Evolutionary conservation across 2,888 invertebrate genomes (phyloP).

Genomic region (Lomographa bimaculata): DNA sequence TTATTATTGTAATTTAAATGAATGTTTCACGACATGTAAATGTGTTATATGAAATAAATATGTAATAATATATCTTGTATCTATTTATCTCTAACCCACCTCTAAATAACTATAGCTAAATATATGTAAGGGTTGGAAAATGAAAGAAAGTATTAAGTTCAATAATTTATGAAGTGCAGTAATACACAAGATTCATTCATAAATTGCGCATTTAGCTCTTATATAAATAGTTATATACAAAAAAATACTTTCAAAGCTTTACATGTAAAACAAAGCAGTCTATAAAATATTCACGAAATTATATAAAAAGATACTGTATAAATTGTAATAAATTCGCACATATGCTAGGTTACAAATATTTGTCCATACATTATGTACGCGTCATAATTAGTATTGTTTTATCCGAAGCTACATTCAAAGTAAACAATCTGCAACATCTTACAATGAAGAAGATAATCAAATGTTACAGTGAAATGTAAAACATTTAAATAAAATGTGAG

Average conservation of each 20-base stretch:
- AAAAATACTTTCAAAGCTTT: conserved; percentile 69
- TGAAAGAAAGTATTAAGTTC: conserved; percentile 53
- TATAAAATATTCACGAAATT: conserved; percentile 55
- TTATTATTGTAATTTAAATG: conserved; percentile 31
- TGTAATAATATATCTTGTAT: conserved; percentile 38
- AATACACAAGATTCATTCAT: conserved; percentile 73
- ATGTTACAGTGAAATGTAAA: no score
- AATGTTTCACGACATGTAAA: conserved; percentile 56
- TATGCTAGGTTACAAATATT: conserved; percentile 1
- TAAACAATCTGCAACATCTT: not conserved
- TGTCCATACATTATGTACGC: conserved; percentile 1
- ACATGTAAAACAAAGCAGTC: conserved; percentile 76
- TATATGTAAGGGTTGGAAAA: conserved; percentile 31
- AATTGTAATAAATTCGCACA: conserved; percentile 37
- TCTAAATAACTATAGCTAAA: no score
- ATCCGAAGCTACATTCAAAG: not conserved
- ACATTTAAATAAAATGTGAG: no score
- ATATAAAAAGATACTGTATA: conserved; percentile 37
- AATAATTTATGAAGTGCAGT: conserved; percentile 80
- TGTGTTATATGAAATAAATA: conserved; percentile 50
- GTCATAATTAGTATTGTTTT: not conserved
- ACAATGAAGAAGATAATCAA: no score
- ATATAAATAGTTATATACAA: conserved; percentile 74
- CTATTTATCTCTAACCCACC: no score
- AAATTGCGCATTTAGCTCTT: conserved; percentile 72